A percentile compares a stretch with the other conserved stretches of the same genome.
phyloP scores from a whole-genome alignment of 2,113 vertebrate species.

The Regulus satrapa region DNA sequence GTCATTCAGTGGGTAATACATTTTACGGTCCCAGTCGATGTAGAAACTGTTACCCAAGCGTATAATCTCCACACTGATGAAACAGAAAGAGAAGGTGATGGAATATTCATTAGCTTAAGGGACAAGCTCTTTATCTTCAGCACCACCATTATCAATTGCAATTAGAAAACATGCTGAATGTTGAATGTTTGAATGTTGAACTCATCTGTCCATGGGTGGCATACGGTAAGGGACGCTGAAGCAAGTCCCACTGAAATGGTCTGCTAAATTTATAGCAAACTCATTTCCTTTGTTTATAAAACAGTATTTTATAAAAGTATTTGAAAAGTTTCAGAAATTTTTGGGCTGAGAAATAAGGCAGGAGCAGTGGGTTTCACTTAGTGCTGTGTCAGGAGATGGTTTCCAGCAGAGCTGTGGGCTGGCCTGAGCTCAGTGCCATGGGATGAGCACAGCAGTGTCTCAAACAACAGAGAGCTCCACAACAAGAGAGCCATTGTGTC shows the following conservation, averaged over 20 bases:
- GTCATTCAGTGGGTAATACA: slow-evolving; percentile 86
- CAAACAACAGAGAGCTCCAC: neutral
- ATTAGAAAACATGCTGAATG: neutral
- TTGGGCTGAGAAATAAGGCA: neutral
- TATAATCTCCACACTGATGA: slow-evolving; percentile 89
- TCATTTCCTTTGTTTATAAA: neutral
- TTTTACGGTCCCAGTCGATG: slow-evolving; percentile 94
- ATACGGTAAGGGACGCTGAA: neutral
- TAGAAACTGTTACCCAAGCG: slow-evolving; percentile 93
- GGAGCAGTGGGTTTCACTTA: neutral
- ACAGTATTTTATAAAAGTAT: neutral
- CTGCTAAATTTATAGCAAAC: neutral
- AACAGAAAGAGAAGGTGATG: neutral
- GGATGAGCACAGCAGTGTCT: neutral
- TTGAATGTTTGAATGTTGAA: too few species aligned
- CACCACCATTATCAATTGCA: neutral
- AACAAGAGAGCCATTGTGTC: neutral
- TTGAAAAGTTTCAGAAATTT: neutral
- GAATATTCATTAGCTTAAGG: neutral
- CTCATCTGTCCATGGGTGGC: neutral
- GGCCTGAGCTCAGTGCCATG: neutral
- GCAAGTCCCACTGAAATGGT: neutral
- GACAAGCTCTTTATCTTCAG: neutral
- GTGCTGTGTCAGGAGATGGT: neutral
- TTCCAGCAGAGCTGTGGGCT: neutral